Conservation (phyloP, 2,797 vertebrate genomes). For the Muraenolepis orangiensis region DNA sequence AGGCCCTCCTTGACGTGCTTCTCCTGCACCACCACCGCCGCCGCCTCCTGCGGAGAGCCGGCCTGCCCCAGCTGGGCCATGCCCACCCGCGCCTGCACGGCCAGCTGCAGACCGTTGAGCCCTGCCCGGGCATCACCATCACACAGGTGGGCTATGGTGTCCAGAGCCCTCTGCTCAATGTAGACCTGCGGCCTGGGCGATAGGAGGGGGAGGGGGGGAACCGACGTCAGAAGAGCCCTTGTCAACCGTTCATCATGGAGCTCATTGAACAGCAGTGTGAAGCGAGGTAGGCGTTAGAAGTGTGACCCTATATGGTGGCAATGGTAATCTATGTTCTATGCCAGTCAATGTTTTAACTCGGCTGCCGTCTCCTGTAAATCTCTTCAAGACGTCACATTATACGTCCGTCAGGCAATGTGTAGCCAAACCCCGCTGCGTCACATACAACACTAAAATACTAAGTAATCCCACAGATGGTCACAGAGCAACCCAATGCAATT, state of each 20-base stretch:
- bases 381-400: background rate
- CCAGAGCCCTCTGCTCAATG: conserved; percentile 88
- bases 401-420: background rate
- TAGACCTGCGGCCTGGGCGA: conserved; percentile 75
- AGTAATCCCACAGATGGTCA: no score
- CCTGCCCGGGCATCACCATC: conserved; percentile 91
- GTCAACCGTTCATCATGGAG: background rate
- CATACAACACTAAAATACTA: no score
- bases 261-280: background rate
- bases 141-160: conserved; percentile 87
- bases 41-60: conserved; percentile 41
- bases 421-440: background rate
- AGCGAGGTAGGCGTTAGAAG: background rate
- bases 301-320: background rate
- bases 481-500: background rate
- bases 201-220: no score
- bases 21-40: conserved; percentile 86
- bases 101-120: conserved; percentile 91
- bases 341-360: background rate
- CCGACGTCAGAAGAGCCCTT: background rate
- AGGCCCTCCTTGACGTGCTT: conserved; percentile 91
- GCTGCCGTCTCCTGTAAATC: background rate
- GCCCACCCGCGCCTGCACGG: conserved; percentile 83
- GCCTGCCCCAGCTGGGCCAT: conserved; percentile 19
- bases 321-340: background rate